phyloP scores from a whole-genome alignment of 2,888 invertebrate genomes.

The Heliothis peltigera region DNA sequence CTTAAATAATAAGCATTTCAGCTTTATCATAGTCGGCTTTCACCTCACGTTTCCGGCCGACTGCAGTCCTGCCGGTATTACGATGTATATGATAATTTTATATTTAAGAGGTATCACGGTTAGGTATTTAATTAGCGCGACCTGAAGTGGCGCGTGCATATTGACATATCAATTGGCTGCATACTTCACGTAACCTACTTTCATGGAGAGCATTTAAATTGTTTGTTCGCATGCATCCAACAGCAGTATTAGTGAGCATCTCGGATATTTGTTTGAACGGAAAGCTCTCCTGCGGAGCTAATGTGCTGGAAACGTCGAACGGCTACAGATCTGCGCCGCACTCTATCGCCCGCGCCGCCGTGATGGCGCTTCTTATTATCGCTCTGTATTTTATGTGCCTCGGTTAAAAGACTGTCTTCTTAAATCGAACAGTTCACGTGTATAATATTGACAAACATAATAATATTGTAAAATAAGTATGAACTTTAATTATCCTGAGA shows the following conservation, averaged over 20 bases:
- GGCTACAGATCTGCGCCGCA: constrained; percentile 48
- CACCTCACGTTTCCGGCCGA: neutral
- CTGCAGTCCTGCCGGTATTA: neutral
- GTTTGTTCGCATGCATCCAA: constrained; percentile 11
- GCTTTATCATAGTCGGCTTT: neutral
- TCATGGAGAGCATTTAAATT: neutral
- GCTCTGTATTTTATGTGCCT: constrained; percentile 42
- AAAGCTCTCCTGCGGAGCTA: constrained; percentile 41
- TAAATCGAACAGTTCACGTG: neutral
- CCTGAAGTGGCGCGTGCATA: neutral
- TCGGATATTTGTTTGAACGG: constrained; percentile 41
- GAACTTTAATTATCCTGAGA: neutral
- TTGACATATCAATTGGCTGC: constrained; percentile 7
- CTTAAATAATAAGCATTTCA: neutral
- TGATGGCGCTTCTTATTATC: constrained; percentile 45
- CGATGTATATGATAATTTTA: neutral
- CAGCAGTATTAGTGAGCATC: constrained; percentile 19
- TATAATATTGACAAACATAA: neutral
- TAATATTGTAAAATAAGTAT: neutral
- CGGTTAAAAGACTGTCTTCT: constrained; percentile 25
- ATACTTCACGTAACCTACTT: neutral
- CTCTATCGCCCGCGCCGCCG: constrained; percentile 33
- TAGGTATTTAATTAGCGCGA: neutral
- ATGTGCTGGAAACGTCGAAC: constrained; percentile 58
- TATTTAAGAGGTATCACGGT: neutral